A percentile compares a stretch with the other conserved stretches of the same genome.
Conservation (phyloP, 2,888 invertebrate species). For the Branchipolynoe longqiensis region DNA sequence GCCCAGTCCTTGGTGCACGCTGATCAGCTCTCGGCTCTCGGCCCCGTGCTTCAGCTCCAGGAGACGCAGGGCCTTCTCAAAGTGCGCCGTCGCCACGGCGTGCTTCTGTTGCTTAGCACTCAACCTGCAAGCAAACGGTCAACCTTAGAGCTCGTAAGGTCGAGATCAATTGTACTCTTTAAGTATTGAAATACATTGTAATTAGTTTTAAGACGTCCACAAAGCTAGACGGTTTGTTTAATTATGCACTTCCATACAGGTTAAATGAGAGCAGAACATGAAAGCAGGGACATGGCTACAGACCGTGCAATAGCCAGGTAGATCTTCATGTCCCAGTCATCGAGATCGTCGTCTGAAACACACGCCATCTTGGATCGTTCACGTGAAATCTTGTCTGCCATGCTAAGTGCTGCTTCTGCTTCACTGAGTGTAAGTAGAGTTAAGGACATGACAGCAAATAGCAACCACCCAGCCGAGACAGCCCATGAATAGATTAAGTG, state of each 20-base stretch:
- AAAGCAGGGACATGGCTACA: too few species aligned
- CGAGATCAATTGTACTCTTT: too few species aligned
- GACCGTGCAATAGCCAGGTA: constrained; percentile 75
- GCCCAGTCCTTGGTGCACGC: constrained; percentile 77
- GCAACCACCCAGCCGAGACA: background rate
- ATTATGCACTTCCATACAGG: too few species aligned
- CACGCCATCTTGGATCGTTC: constrained; percentile 74
- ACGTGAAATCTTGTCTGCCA: constrained; percentile 75
- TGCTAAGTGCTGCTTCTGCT: constrained; percentile 74
- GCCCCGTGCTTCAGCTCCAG: constrained; percentile 73
- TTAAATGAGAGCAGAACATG: too few species aligned
- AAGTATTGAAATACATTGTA: too few species aligned
- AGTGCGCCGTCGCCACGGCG: constrained; percentile 76
- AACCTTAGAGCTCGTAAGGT: too few species aligned
- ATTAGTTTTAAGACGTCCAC: too few species aligned
- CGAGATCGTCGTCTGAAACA: constrained; percentile 75
- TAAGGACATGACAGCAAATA: constrained; percentile 10
- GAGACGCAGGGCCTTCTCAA: constrained; percentile 78
- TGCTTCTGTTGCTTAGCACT: constrained; percentile 77
- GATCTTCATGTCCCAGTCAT: constrained; percentile 76
- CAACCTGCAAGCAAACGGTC: constrained; percentile 71
- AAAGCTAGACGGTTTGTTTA: too few species aligned
- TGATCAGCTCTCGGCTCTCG: constrained; percentile 75
- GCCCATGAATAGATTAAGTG: too few species aligned
- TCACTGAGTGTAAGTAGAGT: constrained; percentile 69